A percentile compares a stretch with the other conserved stretches of the same genome.
Conservation (phyloP, 30 jellyfish, hydroid and myxozoan species). For the Mastigias papua region DNA sequence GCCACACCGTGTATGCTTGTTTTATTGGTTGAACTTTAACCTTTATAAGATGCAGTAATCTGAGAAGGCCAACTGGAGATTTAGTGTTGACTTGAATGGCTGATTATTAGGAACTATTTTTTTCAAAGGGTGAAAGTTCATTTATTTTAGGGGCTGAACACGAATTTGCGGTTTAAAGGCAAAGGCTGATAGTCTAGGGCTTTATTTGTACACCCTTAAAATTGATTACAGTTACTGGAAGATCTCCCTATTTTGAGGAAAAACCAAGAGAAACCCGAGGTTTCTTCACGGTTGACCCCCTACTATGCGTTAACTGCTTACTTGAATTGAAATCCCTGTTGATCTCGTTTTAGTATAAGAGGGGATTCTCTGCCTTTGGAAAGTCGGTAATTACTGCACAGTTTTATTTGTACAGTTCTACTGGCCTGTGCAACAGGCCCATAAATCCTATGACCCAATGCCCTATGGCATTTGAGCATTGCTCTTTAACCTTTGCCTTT, state of each 20-base stretch:
- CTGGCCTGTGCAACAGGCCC: neutral
- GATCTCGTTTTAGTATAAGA: too few species aligned
- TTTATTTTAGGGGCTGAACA: neutral
- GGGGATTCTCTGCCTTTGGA: too few species aligned
- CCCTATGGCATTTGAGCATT: neutral
- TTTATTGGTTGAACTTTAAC: neutral
- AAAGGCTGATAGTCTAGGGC: neutral
- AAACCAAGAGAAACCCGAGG: too few species aligned
- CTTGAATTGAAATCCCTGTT: too few species aligned
- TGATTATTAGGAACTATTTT: neutral
- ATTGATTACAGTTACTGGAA: too few species aligned
- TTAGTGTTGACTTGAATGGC: neutral
- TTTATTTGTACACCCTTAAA: too few species aligned
- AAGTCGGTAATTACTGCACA: too few species aligned
- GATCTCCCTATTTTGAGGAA: too few species aligned
- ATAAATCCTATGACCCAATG: neutral
- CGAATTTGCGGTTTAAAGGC: neutral
- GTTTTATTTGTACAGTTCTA: too few species aligned
- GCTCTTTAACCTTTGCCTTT: neutral
- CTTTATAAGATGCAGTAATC: neutral
- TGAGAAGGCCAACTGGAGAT: neutral
- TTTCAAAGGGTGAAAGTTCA: neutral
- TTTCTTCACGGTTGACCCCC: too few species aligned
- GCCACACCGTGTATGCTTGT: conserved; percentile 8
- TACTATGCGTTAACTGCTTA: too few species aligned